Conservation (phyloP, 1,140 invertebrate species). For the Drosophila pachea region DNA sequence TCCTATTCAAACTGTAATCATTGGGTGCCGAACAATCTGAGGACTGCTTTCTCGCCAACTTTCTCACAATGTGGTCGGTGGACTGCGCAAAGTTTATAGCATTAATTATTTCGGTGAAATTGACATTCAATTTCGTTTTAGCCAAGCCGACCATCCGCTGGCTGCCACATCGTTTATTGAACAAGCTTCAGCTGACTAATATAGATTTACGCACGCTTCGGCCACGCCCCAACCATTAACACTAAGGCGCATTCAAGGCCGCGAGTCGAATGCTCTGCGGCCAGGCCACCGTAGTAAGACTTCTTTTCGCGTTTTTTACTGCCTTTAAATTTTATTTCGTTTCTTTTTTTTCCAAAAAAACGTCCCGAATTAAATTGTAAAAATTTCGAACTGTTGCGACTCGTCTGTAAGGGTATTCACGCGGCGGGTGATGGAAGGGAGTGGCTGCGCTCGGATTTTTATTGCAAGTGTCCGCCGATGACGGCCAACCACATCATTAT, state of each 20-base stretch:
- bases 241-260: too few relatives aligned
- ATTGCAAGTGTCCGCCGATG: conserved; percentile 45
- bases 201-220: conserved; percentile 5
- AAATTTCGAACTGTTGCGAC: too few relatives aligned
- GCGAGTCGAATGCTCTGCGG: conserved; percentile 29
- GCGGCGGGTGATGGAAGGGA: too few relatives aligned
- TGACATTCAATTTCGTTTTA: neutral
- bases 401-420: conserved; percentile 2
- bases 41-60: too few relatives aligned
- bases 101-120: conserved; percentile 58
- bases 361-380: too few relatives aligned
- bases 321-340: neutral
- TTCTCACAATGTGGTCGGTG: too few relatives aligned
- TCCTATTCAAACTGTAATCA: too few relatives aligned
- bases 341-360: too few relatives aligned
- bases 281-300: too few relatives aligned
- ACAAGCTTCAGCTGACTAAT: conserved; percentile 15
- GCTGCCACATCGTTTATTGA: neutral
- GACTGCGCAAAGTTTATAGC: conserved; percentile 31
- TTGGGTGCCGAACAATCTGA: too few relatives aligned
- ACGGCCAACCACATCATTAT: conserved; percentile 67
- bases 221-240: conserved; percentile 39
- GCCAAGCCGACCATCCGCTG: too few relatives aligned
- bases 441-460: conserved; percentile 27
- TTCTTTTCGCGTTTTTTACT: conserved; percentile 35